Base-by-base conservation (phyloP, 2,888 invertebrate species). In the Spodoptera exigua region DNA sequence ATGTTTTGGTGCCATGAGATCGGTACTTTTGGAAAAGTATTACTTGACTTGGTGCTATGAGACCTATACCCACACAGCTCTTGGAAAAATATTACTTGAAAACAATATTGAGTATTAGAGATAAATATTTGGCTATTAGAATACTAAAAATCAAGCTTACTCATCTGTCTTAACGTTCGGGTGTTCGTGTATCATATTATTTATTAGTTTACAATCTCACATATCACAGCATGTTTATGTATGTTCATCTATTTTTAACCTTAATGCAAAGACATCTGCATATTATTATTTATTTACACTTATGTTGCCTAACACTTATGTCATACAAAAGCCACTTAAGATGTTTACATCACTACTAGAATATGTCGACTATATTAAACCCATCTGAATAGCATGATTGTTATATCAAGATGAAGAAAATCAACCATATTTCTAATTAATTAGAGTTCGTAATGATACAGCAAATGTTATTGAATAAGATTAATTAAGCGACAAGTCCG, bases 261-360 rank as follows among this genome's bases (percentile, higher is more conserved):
- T 39, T 11, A 39, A 18, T 51, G 51, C 39, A 61, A 43, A 56
- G 47, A 59, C 37, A 61, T 37, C 27, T 57, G 27, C 47, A 47
- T 39, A 21, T 34, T n/a, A n/a, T 41, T 55, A 56, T 57, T 39
- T 67, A 49, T 71, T 47, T 51, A 46, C 45, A 48, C 44, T 39
- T 5, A 16, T 43, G 34, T 72, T 61, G 48, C 46, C 14, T 56
- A 69, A 72, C 44, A 56, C 61, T 72, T 72, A 73, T 69, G 73
- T 72, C 65, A 72, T 49, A 52, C 27, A 41, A 61, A 12, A 48
- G 37, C 40, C 52, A 48, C 16, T 62, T 57, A 46, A 41, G 14
- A 11, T 9, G 55, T 61, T 72, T 71, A 55, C 72, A 68, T 72
- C 59, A 68, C 53, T 72, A 41, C 12, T n/a, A 56, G 68, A 58